A percentile compares a stretch with the other conserved stretches of the same genome.
Conservation (phyloP, 2,113 vertebrate species). For the Eretmochelys imbricata region DNA sequence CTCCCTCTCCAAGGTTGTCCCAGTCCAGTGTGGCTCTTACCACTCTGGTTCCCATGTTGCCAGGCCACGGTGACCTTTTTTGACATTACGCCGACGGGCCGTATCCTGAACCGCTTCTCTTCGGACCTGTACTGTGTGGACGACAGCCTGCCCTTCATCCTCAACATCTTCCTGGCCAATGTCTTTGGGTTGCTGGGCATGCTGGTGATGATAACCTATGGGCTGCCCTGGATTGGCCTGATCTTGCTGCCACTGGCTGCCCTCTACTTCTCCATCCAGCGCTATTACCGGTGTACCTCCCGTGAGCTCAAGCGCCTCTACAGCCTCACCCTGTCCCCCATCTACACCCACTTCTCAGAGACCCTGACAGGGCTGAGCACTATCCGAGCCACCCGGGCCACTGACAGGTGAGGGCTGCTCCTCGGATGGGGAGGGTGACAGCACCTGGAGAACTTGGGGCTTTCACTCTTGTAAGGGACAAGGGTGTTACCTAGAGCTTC, state of each 20-base stretch:
- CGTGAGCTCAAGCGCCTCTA: constrained; percentile 93
- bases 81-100: constrained; percentile 89
- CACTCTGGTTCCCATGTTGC: background rate
- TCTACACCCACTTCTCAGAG: constrained; percentile 96
- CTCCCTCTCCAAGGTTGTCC: rapidly evolving
- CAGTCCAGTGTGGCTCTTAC: background rate
- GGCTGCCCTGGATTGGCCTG: constrained; percentile 91
- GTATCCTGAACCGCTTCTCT: constrained; percentile 95
- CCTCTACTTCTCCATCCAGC: constrained; percentile 88
- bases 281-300: constrained; percentile 88
- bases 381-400: constrained; percentile 86
- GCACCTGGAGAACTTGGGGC: background rate
- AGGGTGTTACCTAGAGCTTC: background rate
- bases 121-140: constrained; percentile 92
- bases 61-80: constrained; percentile 94
- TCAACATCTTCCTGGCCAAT: constrained; percentile 94
- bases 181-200: constrained; percentile 85
- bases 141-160: constrained; percentile 91
- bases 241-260: constrained; percentile 84
- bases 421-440: background rate
- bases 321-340: constrained; percentile 92
- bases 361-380: constrained; percentile 89
- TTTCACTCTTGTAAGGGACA: background rate
- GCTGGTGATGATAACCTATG: constrained; percentile 87
- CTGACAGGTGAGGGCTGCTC: constrained; percentile 80